Evolutionary conservation across 1,140 invertebrate species (phyloP).

Genomic region (Drosophila pachea): DNA sequence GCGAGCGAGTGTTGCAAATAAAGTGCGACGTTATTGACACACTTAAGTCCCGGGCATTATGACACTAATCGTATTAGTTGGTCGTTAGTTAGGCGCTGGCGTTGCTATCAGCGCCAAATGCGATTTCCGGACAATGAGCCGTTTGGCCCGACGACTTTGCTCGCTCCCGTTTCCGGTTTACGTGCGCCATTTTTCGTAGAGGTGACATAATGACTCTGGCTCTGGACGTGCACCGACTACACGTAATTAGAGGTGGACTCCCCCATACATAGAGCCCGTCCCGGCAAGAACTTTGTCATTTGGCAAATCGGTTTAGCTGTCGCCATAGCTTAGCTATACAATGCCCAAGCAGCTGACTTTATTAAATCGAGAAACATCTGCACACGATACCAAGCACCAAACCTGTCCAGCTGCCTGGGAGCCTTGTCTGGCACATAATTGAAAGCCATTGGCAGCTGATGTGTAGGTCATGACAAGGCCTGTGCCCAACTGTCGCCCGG

Average conservation of each 20-base stretch:
- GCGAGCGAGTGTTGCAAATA: constrained; percentile 12
- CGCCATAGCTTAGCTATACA: constrained; percentile 32
- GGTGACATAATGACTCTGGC: constrained; percentile 69
- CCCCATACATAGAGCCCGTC: constrained; percentile 1
- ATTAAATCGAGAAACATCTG: constrained; percentile 61
- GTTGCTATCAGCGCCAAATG: constrained; percentile 59
- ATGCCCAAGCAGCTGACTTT: constrained; percentile 23
- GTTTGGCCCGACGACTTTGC: constrained; percentile 18
- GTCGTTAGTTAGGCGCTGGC: constrained; percentile 61
- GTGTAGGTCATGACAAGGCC: constrained; percentile 20
- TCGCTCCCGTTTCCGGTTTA: constrained; percentile 60
- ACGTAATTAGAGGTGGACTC: constrained; percentile 57
- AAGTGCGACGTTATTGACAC: constrained; percentile 39
- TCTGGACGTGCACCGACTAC: constrained; percentile 34
- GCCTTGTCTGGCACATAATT: constrained; percentile 31
- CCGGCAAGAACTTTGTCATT: constrained; percentile 57
- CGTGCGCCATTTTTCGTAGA: constrained; percentile 69
- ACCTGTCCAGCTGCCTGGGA: neutral
- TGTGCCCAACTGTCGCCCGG: neutral
- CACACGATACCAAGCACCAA: neutral
- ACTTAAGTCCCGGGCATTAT: constrained; percentile 57
- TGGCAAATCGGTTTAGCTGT: constrained; percentile 68
- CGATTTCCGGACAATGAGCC: constrained; percentile 69
- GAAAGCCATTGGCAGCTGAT: constrained; percentile 40
- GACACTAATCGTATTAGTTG: constrained; percentile 71